Conservation (phyloP, 2,113 vertebrate species). For the Numida meleagris region DNA sequence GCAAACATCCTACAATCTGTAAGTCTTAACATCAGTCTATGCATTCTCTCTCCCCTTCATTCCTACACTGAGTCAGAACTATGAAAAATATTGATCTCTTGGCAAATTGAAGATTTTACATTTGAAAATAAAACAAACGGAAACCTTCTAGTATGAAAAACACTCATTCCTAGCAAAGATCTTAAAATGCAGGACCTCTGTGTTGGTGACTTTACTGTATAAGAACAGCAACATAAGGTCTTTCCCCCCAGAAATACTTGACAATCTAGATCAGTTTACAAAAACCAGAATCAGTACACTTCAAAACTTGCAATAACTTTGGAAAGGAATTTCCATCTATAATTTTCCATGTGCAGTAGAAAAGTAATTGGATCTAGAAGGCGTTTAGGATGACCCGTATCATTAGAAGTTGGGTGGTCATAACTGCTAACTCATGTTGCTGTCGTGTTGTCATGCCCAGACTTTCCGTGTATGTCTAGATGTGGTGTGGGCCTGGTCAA, state of each 20-base stretch:
- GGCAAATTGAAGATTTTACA: neutral
- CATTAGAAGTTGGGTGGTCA: neutral
- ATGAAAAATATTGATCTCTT: neutral
- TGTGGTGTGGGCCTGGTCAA: neutral
- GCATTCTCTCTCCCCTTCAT: neutral
- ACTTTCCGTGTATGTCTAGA: neutral
- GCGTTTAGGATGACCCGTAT: neutral
- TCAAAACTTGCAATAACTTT: neutral
- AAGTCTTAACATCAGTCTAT: neutral
- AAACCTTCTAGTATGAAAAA: neutral
- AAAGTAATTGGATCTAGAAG: neutral
- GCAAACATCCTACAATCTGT: neutral
- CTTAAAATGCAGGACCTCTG: neutral
- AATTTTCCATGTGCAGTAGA: neutral
- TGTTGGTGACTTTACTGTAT: neutral
- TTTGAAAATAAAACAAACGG: neutral
- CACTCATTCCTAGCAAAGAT: neutral
- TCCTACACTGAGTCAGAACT: neutral
- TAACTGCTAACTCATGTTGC: accelerated
- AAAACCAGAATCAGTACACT: neutral
- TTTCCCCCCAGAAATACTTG: neutral
- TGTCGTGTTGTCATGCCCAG: neutral
- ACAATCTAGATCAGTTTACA: neutral
- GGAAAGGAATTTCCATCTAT: neutral
- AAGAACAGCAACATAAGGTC: neutral